These are phyloP conservation scores for Platycercus adscitus DNA, from an alignment of 2,113 vertebrate genomes.

Conservation along the genomic window DNA sequence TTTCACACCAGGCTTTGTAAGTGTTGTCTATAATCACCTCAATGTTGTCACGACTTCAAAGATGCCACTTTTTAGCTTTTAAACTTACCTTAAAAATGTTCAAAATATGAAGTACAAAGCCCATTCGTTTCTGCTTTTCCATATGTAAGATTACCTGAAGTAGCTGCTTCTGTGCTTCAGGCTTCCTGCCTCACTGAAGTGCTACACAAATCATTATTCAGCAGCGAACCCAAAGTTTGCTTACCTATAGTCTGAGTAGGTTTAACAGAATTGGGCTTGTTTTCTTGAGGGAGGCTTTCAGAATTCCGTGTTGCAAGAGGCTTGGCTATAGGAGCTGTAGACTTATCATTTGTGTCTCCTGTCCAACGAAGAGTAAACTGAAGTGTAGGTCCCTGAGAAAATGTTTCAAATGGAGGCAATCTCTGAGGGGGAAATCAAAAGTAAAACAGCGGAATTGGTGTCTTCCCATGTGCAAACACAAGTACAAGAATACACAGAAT, in stretches of 20 bases:
- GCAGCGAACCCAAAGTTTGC: neutral
- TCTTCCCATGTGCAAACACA: neutral
- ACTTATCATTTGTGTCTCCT: slow-evolving; percentile 89
- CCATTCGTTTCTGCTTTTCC: neutral
- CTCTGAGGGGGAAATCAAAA: slow-evolving; percentile 75
- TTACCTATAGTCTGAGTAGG: slow-evolving; percentile 90
- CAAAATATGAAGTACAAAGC: neutral
- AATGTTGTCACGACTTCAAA: neutral
- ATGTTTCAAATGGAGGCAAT: slow-evolving; percentile 97
- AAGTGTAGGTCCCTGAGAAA: slow-evolving; percentile 99
- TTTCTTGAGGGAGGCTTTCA: slow-evolving; percentile 89
- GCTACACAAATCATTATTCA: neutral
- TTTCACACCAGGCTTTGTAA: neutral
- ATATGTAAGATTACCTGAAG: neutral
- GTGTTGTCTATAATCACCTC: neutral
- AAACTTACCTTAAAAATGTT: neutral
- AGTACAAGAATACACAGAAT: neutral
- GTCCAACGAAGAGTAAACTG: slow-evolving; percentile 98
- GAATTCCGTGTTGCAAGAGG: slow-evolving; percentile 96
- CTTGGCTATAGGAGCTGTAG: slow-evolving; percentile 92
- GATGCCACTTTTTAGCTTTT: neutral
- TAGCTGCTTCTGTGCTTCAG: neutral
- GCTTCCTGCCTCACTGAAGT: neutral
- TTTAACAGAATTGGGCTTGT: slow-evolving; percentile 89
- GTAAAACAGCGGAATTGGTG: neutral